Conservation (phyloP, 1,140 invertebrate species). For the Paraescarpia echinospica region DNA sequence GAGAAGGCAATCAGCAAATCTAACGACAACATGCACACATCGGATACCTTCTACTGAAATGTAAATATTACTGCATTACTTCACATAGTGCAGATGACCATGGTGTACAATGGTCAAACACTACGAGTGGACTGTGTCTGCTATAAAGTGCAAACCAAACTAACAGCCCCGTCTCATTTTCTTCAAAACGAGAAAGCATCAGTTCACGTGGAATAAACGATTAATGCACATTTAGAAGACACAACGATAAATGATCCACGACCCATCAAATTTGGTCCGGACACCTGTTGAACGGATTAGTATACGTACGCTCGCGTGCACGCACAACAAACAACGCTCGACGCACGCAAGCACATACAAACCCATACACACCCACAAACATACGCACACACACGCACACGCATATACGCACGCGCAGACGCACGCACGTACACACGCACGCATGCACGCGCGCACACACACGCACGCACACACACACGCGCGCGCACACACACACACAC, state of each 20-base stretch:
- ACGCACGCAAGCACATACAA: no score
- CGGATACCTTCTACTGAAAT: neutral
- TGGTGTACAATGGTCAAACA: neutral
- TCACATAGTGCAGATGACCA: neutral
- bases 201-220: neutral
- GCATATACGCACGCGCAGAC: no score
- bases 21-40: neutral
- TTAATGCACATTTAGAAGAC: neutral
- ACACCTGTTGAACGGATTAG: neutral
- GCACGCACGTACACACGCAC: no score
- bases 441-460: no score
- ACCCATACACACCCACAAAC: no score
- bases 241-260: neutral
- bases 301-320: no score
- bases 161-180: neutral
- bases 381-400: no score
- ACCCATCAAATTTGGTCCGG: neutral
- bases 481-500: no score
- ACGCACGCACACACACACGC: no score
- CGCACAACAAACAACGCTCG: no score
- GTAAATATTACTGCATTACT: neutral
- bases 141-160: neutral
- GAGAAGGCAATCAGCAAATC: neutral
- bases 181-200: neutral
- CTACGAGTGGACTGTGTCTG: neutral